Conservation (phyloP, 2,113 vertebrate species). For the Eublepharis macularius region DNA sequence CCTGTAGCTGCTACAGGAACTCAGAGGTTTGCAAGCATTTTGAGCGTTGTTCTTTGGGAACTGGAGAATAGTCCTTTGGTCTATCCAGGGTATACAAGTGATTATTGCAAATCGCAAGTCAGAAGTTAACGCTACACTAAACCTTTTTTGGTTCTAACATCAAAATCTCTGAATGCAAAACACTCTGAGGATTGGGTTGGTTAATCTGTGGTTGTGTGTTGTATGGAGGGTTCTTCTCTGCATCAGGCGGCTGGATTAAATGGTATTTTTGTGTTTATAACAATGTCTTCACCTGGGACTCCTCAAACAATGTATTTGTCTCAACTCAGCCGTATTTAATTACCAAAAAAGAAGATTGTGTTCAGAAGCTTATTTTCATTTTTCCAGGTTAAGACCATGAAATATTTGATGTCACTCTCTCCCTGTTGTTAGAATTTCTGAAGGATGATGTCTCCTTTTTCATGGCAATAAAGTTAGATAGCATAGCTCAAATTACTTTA, state of each 20-base stretch:
- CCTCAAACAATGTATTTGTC: not conserved
- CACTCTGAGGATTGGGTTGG: not conserved
- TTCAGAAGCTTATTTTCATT: not conserved
- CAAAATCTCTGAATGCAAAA: not conserved
- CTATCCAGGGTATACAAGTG: too few species aligned
- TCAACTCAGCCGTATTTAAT: not conserved
- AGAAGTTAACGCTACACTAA: not conserved
- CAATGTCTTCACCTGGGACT: not conserved
- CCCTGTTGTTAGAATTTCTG: not conserved
- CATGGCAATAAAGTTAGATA: not conserved
- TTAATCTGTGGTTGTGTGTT: not conserved
- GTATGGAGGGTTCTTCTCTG: not conserved
- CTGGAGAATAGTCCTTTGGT: not conserved
- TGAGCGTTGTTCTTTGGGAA: not conserved
- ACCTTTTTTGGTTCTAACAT: not conserved
- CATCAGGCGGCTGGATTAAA: not conserved
- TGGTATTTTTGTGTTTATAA: not conserved
- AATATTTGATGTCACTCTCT: not conserved
- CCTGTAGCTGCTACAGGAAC: too few species aligned
- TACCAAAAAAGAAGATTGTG: not conserved
- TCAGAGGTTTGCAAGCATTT: too few species aligned
- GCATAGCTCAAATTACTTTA: not conserved
- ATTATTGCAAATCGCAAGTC: not conserved
- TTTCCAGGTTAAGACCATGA: not conserved
- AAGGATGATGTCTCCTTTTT: not conserved